Percentiles rank a stretch among this genome's conserved stretches.
These are phyloP conservation scores for Brachionichthys hirsutus DNA, from an alignment of 2,113 vertebrate genomes.

Conservation along the genomic window DNA sequence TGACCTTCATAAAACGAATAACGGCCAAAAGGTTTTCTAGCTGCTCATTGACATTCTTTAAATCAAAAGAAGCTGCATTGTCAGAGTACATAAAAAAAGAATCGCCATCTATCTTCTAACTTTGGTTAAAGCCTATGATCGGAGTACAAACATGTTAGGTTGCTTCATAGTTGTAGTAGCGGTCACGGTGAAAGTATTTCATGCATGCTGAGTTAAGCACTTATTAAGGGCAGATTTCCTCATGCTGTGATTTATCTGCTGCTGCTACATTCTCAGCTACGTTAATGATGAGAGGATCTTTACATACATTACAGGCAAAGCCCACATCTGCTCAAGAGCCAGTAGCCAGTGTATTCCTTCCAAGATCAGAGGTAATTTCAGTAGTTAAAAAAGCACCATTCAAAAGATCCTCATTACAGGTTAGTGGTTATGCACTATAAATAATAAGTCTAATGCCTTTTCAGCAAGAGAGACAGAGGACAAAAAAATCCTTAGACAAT, in stretches of 20 bases:
- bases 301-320: conserved; percentile 20
- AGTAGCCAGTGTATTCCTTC: conserved; percentile 55
- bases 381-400: conserved; percentile 76
- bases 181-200: conserved; percentile 11
- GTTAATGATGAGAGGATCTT: conserved; percentile 31
- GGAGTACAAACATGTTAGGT: conserved; percentile 35
- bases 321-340: conserved; percentile 15
- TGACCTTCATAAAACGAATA: conserved; percentile 65
- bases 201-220: conserved; percentile 8
- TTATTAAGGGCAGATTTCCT: conserved; percentile 25
- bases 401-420: conserved; percentile 45
- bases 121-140: conserved; percentile 75
- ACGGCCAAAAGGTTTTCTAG: conserved; percentile 73
- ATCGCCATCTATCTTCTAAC: conserved; percentile 57
- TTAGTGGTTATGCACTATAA: conserved; percentile 69
- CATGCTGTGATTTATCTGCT: conserved; percentile 3
- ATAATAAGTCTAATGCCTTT: conserved; percentile 46
- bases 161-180: conserved; percentile 24
- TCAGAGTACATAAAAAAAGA: conserved; percentile 32
- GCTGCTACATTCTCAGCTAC: conserved; percentile 28
- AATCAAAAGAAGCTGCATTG: conserved; percentile 72
- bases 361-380: conserved; percentile 70
- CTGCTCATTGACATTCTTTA: conserved; percentile 70
- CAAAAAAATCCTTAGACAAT: conserved; percentile 36
- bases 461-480: conserved; percentile 35